Evolutionary conservation across 1,140 invertebrate species (phyloP).

Genomic region (Rhyacophila brunnea): DNA sequence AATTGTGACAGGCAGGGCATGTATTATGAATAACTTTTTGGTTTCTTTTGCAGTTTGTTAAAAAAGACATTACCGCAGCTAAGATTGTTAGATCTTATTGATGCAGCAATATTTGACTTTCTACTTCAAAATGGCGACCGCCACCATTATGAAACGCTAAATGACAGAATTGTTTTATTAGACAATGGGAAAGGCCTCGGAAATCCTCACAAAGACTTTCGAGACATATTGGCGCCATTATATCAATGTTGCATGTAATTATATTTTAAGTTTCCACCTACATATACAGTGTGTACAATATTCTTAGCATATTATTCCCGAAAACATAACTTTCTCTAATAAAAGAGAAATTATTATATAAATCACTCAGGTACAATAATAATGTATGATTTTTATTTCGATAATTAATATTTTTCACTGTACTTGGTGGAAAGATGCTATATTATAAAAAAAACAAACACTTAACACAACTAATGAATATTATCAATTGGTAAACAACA

Average conservation of each 20-base stretch:
- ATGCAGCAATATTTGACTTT: conserved; percentile 89
- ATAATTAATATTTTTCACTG: too few species aligned
- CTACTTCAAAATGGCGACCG: conserved; percentile 93
- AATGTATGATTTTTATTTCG: too few species aligned
- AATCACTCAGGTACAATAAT: too few species aligned
- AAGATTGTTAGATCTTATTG: conserved; percentile 81
- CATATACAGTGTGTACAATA: neutral
- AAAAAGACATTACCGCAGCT: conserved; percentile 55
- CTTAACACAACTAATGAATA: too few species aligned
- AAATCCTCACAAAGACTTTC: conserved; percentile 78
- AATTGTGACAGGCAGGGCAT: too few species aligned
- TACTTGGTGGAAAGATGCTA: too few species aligned
- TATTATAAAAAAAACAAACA: too few species aligned
- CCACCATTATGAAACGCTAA: conserved; percentile 85
- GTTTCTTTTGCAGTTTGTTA: conserved; percentile 54
- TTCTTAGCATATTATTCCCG: too few species aligned
- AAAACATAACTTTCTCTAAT: too few species aligned
- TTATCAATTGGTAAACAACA: too few species aligned
- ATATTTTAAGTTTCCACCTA: conserved; percentile 20
- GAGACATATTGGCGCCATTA: conserved; percentile 84
- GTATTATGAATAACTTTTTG: too few species aligned
- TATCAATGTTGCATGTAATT: conserved; percentile 90
- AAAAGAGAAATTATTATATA: too few species aligned
- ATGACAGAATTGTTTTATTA: conserved; percentile 75
- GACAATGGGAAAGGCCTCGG: conserved; percentile 95